A percentile compares a stretch with the other conserved stretches of the same genome.
Evolutionary conservation across 2,113 vertebrate genomes (phyloP).

Genomic region (Ellobius talpinus): DNA sequence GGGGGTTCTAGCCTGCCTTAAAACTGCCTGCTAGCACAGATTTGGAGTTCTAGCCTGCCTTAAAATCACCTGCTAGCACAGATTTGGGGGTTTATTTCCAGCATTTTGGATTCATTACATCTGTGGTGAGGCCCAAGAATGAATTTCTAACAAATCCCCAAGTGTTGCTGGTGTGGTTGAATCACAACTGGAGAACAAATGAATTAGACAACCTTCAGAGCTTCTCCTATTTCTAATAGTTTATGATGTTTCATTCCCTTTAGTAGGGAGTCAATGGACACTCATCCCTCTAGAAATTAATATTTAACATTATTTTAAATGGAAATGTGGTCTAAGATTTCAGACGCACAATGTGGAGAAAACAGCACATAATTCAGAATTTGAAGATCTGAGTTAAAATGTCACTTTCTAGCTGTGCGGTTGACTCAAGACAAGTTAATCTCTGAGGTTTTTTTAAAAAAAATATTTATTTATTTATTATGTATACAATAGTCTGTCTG

Average conservation of each 20-base stretch:
- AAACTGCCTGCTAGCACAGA: conserved; percentile 32
- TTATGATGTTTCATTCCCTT: conserved; percentile 12
- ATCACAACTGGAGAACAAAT: neutral
- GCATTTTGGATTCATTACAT: neutral
- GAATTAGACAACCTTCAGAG: neutral
- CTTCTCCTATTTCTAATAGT: conserved; percentile 23
- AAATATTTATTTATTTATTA: no score
- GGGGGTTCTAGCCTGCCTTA: neutral
- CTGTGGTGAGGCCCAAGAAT: neutral
- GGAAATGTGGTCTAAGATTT: conserved; percentile 19
- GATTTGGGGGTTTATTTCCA: neutral
- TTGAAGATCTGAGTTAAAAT: conserved; percentile 37
- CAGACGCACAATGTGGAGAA: conserved; percentile 11
- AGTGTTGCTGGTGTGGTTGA: neutral
- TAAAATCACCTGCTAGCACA: neutral
- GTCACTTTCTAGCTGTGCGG: neutral
- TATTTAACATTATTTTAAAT: conserved; percentile 35
- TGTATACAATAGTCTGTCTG: no score
- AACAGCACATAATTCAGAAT: conserved; percentile 33
- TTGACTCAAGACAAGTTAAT: conserved; percentile 22
- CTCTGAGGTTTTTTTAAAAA: conserved; percentile 6
- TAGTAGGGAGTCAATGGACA: conserved; percentile 29
- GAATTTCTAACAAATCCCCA: conserved; percentile 28
- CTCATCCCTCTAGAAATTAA: conserved; percentile 30
- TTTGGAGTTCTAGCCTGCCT: neutral